Evolutionary conservation across 2,888 invertebrate species (phyloP), one percentile per base, ranked within the genome.

Genomic region (Epinotia ramella): DNA sequence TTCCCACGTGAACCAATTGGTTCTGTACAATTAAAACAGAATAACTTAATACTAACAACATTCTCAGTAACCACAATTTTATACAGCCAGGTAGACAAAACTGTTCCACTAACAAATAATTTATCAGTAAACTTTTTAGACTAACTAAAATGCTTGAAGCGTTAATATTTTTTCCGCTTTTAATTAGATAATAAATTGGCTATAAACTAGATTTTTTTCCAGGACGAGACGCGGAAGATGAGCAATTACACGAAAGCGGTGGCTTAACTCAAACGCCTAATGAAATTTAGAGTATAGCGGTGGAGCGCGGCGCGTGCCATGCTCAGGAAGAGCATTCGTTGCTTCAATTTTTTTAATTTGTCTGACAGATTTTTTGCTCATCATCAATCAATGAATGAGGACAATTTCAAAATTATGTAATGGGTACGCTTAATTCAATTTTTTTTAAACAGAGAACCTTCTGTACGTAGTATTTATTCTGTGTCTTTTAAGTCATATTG

Each of bases 261-360:
- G 88, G 90, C 90, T 90, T 89, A 88, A 91, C 89, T 91, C 91
- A 89, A 91, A 90, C 91, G 88, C 88, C 88, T 94, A 92, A 94
- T 93, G 91, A 93, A 94, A 94, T 94, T 94, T 93, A 93, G 91
- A 91, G 90, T 91, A 93, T 91, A 89, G 87, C 87, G 83, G 87
- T 88, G 84, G 73, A 68, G 73, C 33, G 65, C 87, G 77, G 7
- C 6, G 33, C 6, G 24, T 28, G 20, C 59, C 49, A 46, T 12
- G 24, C 46, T 40, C 16, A 4, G 16, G 46, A 18, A 33, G 69
- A 60, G 59, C 59, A 6, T 16, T 69, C 59, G n/a, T 60, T 44
- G 3, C 20, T 57, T 44, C n/a, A 67, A 20, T 64, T 68, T 57
- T 73, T 44, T 46, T 60, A 13, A 59, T 53, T 53, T 64, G 5